phyloP scores from a whole-genome alignment of 2,888 invertebrate species.

The Cenopis cana region DNA sequence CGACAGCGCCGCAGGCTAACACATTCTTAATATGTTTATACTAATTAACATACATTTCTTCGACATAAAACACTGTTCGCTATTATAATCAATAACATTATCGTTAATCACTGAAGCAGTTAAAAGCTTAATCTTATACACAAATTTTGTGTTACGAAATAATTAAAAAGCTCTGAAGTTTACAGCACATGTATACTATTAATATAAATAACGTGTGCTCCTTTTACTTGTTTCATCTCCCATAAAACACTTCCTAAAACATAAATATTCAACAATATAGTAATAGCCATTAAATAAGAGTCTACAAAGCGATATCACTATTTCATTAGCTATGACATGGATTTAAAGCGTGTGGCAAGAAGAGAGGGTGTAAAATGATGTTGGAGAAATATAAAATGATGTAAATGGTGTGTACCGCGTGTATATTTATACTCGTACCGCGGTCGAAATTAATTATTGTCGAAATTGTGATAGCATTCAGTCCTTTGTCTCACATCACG shows the following conservation, averaged over 20 bases:
- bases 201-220: slow-evolving; percentile 14
- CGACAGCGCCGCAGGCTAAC: slow-evolving; percentile 22
- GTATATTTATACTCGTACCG: no score
- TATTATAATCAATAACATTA: slow-evolving; percentile 27
- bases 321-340: slow-evolving; percentile 40
- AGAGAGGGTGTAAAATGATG: neutral
- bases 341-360: slow-evolving; percentile 24
- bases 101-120: slow-evolving; percentile 24
- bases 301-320: slow-evolving; percentile 33
- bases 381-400: neutral
- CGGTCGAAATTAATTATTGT: no score
- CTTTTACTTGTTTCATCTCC: slow-evolving; percentile 30
- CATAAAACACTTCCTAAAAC: slow-evolving; percentile 21
- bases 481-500: no score
- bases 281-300: slow-evolving; percentile 28
- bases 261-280: slow-evolving; percentile 20
- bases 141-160: neutral
- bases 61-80: neutral
- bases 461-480: no score
- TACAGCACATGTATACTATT: slow-evolving; percentile 4
- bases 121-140: slow-evolving; percentile 4
- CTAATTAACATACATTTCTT: slow-evolving; percentile 25
- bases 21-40: slow-evolving; percentile 25
- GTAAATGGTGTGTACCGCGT: no score
- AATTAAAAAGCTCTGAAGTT: neutral